Percentiles rank a stretch among this genome's conserved stretches.
Conservation (phyloP, 2,797 vertebrate genomes). For the Leptatherina wallacei region DNA sequence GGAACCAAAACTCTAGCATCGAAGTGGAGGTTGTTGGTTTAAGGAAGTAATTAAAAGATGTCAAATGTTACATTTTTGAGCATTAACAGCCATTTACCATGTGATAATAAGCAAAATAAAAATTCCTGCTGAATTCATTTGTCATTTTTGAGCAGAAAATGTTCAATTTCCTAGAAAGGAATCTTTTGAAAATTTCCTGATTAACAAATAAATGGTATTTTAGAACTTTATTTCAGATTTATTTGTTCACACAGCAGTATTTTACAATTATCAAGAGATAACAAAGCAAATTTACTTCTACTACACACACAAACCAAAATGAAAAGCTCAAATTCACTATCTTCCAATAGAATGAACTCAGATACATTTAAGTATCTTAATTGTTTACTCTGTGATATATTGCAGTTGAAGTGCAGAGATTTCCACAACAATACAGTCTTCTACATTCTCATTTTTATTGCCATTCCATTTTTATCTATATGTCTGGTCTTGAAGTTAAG, state of each 20-base stretch:
- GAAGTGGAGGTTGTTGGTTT: constrained; percentile 13
- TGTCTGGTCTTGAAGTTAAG: not conserved
- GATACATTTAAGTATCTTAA: not conserved
- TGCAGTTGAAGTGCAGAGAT: not conserved
- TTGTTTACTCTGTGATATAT: not conserved
- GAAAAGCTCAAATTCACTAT: not conserved
- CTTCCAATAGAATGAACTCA: not conserved
- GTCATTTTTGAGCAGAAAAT: not conserved
- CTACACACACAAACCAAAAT: not conserved
- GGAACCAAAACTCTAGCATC: constrained; percentile 18
- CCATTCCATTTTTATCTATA: not conserved
- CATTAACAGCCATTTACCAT: not conserved
- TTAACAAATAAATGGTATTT: not conserved
- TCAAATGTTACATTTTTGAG: not conserved
- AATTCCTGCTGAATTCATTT: not conserved
- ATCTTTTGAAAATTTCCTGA: not conserved
- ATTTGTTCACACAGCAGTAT: not conserved
- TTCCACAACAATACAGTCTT: too few species aligned
- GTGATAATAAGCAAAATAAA: not conserved
- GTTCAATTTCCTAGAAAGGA: not conserved
- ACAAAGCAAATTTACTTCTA: not conserved
- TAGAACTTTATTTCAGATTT: not conserved
- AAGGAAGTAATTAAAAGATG: not conserved
- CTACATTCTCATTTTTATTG: not conserved
- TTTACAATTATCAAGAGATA: not conserved